Conservation (phyloP, 92 coral and sea anemone genomes). For the Zoanthus gigantus region DNA sequence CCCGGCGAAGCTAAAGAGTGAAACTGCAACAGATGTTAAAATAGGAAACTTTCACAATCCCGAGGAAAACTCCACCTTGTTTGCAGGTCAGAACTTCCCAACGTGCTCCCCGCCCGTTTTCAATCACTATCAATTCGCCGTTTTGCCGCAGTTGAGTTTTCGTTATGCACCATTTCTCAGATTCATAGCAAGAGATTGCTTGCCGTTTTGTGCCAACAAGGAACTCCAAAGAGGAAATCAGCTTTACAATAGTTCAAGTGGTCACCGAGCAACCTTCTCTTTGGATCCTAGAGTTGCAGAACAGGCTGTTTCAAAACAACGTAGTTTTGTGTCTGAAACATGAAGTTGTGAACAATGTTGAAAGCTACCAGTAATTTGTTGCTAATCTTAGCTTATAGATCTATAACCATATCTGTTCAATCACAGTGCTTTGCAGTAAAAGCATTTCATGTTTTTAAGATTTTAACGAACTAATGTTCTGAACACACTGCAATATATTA, state of each 20-base stretch:
- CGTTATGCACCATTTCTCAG: conserved; percentile 21
- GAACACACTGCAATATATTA: no score
- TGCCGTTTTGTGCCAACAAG: background rate
- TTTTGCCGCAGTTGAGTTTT: conserved; percentile 9
- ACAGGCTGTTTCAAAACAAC: conserved; percentile 24
- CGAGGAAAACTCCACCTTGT: conserved; percentile 7
- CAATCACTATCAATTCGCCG: conserved; percentile 7
- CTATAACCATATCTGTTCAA: no score
- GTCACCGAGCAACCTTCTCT: background rate
- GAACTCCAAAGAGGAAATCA: background rate
- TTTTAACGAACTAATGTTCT: no score
- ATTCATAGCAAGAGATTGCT: conserved; percentile 2
- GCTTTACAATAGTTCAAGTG: background rate
- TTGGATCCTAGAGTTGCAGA: conserved; percentile 8
- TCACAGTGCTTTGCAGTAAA: no score
- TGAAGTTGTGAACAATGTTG: conserved; percentile 5
- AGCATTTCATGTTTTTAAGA: no score
- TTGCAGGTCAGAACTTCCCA: conserved; percentile 14
- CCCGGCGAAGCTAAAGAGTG: background rate
- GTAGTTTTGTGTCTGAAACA: conserved; percentile 24
- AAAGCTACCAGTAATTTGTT: background rate
- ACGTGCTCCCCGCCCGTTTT: conserved; percentile 4
- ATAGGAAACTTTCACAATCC: conserved; percentile 8
- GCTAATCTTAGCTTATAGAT: no score
- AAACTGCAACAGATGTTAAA: conserved; percentile 1